Base-by-base conservation (phyloP, 1,140 invertebrate species). In the Anastatus disparis region DNA sequence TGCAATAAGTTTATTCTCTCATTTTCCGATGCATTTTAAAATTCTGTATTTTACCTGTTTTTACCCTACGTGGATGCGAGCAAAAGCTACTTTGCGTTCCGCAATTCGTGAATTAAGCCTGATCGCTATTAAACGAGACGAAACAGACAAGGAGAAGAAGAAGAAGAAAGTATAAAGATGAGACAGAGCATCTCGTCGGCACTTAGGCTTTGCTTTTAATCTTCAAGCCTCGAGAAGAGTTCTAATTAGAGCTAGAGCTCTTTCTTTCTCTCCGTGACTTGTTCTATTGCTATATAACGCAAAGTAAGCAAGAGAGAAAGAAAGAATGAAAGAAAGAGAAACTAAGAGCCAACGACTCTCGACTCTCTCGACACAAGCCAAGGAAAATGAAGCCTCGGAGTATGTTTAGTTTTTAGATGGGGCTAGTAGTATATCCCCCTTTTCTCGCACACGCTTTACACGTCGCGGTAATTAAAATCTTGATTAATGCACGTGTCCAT, bases 401-500 rank as follows among this genome's bases (percentile, higher is more conserved):
- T 82, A 79, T 82, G 80, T 82, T 83, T 83, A 82, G 81, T 82
- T 82, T 82, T 83, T 82, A 82, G 80, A 59, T 73, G 72, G 79
- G 68, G n/a, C 31, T 10, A 35, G 31, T 7, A 52, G 20, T 13
- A 2, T 10, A 4, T 6, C 48, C 48, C 20, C 20, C 48, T 50
- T 13, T 24, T 50, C 48, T 17, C n/a, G 17, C 20, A 46, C 17
- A 46, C 75, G 78, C 77, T 78, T 79, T 82, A 82, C 81, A 82
- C 76, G 81, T 76, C 75, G 76, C 76, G 81, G 80, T 84, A 83
- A 85, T 85, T 84, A 85, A 83, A 83, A 84, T 81, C 82, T 82
- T 83, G 82, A 84, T 85, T 83, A 83, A 84, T 84, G 82, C 79
- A 79, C 82, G 79, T 80, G 82, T 82, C 82, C 82, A 79, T 82